Evolutionary conservation across 2,797 vertebrate genomes (phyloP).

Genomic region (Eulemur rubriventer): DNA sequence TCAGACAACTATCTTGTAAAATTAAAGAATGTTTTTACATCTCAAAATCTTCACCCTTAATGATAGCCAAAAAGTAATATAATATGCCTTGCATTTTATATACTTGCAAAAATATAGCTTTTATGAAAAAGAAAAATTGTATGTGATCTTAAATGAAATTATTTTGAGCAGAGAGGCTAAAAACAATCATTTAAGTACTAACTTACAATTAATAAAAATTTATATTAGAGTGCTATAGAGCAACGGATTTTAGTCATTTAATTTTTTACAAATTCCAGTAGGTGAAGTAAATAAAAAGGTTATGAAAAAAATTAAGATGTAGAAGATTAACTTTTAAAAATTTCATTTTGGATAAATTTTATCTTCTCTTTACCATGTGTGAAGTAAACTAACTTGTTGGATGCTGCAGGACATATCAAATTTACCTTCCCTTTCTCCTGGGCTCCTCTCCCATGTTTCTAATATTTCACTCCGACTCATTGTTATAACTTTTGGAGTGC

Average conservation of each 20-base stretch:
- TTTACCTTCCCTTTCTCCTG: neutral
- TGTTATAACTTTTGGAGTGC: neutral
- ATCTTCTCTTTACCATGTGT: neutral
- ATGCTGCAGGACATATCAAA: neutral
- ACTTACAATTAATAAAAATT: neutral
- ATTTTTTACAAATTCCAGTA: neutral
- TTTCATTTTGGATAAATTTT: neutral
- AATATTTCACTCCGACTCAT: neutral
- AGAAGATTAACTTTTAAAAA: neutral
- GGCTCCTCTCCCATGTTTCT: neutral
- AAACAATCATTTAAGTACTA: neutral
- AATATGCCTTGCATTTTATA: neutral
- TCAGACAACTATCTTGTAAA: neutral
- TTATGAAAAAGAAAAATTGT: neutral
- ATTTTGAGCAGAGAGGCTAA: neutral
- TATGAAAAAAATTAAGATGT: neutral
- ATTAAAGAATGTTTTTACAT: neutral
- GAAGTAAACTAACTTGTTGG: neutral
- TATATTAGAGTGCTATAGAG: neutral
- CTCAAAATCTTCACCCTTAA: neutral
- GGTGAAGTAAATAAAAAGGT: neutral
- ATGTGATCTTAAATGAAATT: neutral
- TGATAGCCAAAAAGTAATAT: neutral
- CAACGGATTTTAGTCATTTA: neutral
- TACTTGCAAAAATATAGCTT: neutral